Evolutionary conservation across 2,888 invertebrate species (phyloP).

Genomic region (Choristoneura rosaceana): DNA sequence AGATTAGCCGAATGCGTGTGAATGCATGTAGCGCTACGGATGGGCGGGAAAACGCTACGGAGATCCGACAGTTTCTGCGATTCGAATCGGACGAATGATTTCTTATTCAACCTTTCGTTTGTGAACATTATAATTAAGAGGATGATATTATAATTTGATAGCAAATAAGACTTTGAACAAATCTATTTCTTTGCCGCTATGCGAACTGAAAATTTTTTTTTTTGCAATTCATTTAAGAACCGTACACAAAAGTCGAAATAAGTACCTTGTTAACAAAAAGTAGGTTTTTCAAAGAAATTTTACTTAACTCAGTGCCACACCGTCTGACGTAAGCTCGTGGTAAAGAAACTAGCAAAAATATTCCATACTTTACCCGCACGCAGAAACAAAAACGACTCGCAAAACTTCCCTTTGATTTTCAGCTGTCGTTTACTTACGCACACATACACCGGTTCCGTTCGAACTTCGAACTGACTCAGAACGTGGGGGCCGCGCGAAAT

Average conservation of each 20-base stretch:
- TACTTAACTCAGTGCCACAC: not conserved
- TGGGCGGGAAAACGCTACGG: constrained; percentile 75
- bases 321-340: not conserved
- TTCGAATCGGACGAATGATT: constrained; percentile 59
- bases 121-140: constrained; percentile 36
- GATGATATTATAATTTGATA: constrained; percentile 12
- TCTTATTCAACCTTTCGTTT: constrained; percentile 53
- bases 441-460: constrained; percentile 54
- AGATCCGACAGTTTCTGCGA: constrained; percentile 63
- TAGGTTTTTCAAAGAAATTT: too few species aligned
- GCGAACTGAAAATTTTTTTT: not conserved
- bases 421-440: constrained; percentile 68
- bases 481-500: constrained; percentile 62
- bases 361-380: constrained; percentile 19
- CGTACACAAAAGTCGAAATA: not conserved
- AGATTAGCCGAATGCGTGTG: constrained; percentile 84
- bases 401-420: constrained; percentile 69
- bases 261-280: not conserved
- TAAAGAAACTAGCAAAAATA: constrained; percentile 12
- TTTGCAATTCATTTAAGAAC: not conserved
- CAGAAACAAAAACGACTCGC: constrained; percentile 51
- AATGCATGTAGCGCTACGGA: constrained; percentile 78
- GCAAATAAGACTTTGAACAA: not conserved
- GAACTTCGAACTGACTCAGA: constrained; percentile 49
- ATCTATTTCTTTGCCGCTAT: not conserved